phyloP scores from a whole-genome alignment of 2,888 invertebrate species.

The Cacoxenus indagator region DNA sequence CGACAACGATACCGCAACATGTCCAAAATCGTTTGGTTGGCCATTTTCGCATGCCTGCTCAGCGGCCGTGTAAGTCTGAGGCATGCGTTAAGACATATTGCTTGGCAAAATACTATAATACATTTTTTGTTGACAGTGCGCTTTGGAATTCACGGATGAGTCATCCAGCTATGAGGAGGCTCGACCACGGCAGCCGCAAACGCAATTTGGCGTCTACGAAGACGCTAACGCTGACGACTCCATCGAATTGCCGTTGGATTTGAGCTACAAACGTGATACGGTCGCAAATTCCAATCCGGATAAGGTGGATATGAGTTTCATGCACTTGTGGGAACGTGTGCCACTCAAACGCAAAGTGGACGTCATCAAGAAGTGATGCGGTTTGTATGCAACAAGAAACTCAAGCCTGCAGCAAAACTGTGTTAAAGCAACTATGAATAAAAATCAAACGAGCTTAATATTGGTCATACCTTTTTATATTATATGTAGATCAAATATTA shows the following conservation, averaged over 20 bases:
- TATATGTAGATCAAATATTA: too few relatives aligned
- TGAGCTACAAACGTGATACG: background rate
- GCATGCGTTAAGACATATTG: background rate
- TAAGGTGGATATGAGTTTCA: slow-evolving; percentile 7
- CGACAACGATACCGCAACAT: too few relatives aligned
- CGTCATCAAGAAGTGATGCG: background rate
- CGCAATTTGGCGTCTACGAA: background rate
- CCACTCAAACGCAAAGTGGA: slow-evolving; percentile 4
- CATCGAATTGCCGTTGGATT: background rate
- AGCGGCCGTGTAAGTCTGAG: background rate
- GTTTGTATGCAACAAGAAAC: too few relatives aligned
- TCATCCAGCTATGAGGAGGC: background rate
- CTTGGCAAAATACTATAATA: too few relatives aligned
- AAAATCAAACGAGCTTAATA: too few relatives aligned
- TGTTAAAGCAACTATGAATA: too few relatives aligned
- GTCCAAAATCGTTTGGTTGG: background rate
- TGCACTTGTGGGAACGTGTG: slow-evolving; percentile 6
- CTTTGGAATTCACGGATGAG: slow-evolving; percentile 8
- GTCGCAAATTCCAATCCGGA: background rate
- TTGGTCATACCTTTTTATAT: too few relatives aligned
- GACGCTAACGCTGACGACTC: background rate
- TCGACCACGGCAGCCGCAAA: background rate
- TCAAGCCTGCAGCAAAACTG: too few relatives aligned
- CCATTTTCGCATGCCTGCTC: background rate
- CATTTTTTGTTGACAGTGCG: background rate